phyloP scores from a whole-genome alignment of 2,113 vertebrate genomes.

The Mastomys coucha region DNA sequence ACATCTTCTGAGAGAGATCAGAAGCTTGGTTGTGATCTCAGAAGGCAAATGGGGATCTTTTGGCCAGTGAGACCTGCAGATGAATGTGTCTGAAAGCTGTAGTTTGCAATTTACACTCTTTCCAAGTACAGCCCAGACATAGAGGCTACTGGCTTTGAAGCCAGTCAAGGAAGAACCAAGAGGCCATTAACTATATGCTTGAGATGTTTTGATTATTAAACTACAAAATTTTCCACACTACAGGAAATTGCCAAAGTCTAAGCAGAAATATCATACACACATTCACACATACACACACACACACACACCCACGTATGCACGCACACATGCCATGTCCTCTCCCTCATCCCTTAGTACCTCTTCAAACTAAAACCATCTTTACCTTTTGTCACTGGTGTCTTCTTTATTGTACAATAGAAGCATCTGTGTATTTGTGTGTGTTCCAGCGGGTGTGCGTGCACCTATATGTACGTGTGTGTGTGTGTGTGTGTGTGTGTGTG shows the following conservation, averaged over 20 bases:
- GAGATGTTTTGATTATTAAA: not conserved
- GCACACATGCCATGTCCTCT: rapidly evolving
- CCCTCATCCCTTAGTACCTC: not conserved
- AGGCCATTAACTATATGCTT: not conserved
- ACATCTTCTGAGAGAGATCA: not conserved
- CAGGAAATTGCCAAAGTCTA: not conserved
- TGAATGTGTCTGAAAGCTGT: not conserved
- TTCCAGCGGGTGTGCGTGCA: too few relatives aligned
- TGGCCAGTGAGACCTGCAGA: too few relatives aligned
- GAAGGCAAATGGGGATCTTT: not conserved
- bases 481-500: too few relatives aligned
- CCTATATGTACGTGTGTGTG: not conserved
- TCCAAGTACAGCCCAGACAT: not conserved
- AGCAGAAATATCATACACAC: not conserved
- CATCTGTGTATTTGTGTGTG: not conserved
- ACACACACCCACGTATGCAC: not conserved
- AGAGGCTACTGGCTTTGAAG: not conserved
- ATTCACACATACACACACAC: too few relatives aligned
- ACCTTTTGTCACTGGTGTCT: not conserved
- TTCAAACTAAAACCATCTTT: not conserved
- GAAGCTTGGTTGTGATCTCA: not conserved
- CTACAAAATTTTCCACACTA: not conserved
- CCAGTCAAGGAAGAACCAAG: not conserved
- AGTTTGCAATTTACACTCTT: rapidly evolving
- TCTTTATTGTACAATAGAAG: not conserved